A percentile compares a stretch with the other conserved stretches of the same genome.
These are phyloP conservation scores for Tachina lurida DNA, from an alignment of 2,888 invertebrate genomes.

Conservation along the genomic window DNA sequence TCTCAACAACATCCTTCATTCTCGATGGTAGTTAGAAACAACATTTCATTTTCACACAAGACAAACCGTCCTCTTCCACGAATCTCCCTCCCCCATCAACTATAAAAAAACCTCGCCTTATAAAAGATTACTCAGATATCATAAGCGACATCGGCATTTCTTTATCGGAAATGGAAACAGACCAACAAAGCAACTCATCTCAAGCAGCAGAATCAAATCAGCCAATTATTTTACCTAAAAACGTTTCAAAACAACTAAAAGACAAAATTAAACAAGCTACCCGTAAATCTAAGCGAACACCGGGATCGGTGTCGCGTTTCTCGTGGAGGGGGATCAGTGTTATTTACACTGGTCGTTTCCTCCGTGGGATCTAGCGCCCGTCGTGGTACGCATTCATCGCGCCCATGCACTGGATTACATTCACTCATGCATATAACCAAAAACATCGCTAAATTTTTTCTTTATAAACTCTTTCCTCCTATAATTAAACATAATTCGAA, in stretches of 20 bases:
- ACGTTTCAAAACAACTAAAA: constrained; percentile 7
- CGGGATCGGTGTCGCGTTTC: no score
- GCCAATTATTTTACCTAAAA: constrained; percentile 20
- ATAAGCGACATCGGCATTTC: constrained; percentile 7
- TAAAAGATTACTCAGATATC: constrained; percentile 17
- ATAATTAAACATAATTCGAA: no score
- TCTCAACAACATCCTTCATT: background rate
- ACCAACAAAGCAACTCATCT: background rate
- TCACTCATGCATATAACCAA: no score
- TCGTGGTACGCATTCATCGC: no score
- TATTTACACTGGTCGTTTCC: background rate
- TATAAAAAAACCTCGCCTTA: background rate
- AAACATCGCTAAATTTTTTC: no score
- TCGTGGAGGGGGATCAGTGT: no score
- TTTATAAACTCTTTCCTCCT: no score
- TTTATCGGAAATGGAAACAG: constrained; percentile 3
- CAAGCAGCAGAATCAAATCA: background rate
- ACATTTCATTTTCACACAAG: no score
- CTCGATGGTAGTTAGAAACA: background rate
- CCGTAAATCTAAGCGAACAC: no score
- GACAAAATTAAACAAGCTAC: no score
- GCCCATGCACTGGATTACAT: no score
- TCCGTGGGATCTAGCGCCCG: no score
- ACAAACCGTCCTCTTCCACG: background rate
- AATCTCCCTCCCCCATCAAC: background rate